phyloP scores from a whole-genome alignment of 2,113 vertebrate species.

The Pseudopipra pipra region DNA sequence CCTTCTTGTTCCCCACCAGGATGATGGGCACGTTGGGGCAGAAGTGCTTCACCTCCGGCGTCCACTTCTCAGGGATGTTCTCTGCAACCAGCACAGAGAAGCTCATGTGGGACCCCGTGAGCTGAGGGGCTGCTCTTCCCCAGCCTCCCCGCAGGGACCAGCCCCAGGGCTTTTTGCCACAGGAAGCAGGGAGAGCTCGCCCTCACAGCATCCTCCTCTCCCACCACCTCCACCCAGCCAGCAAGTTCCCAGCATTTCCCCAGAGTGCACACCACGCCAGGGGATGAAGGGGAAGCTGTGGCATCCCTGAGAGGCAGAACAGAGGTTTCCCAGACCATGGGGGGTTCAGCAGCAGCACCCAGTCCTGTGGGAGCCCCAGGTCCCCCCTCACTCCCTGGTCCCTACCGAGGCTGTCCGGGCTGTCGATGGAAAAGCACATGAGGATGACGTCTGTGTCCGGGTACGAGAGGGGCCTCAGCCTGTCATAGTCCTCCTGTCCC shows the following conservation, averaged over 20 bases:
- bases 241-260: not conserved
- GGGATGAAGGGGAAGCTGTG: not conserved
- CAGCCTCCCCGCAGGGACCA: accelerated
- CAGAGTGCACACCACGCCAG: not conserved
- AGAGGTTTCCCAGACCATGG: accelerated
- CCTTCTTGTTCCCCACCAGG: slow-evolving; percentile 97
- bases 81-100: slow-evolving; percentile 69
- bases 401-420: slow-evolving; percentile 94
- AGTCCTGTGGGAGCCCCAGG: not conserved
- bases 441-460: slow-evolving; percentile 97
- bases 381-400: not conserved
- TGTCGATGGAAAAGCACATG: slow-evolving; percentile 99
- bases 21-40: slow-evolving; percentile 98
- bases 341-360: not conserved
- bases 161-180: accelerated
- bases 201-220: not conserved
- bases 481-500: slow-evolving; percentile 96
- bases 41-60: slow-evolving; percentile 97
- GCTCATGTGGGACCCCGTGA: accelerated
- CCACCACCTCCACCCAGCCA: not conserved
- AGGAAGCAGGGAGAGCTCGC: not conserved
- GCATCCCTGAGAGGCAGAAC: accelerated
- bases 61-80: slow-evolving; percentile 99
- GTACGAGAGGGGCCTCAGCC: slow-evolving; percentile 93
- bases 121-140: not conserved